Evolutionary conservation across 2,888 invertebrate genomes (phyloP), one percentile per base, ranked within the genome.

Genomic region (Cerceris rybyensis): DNA sequence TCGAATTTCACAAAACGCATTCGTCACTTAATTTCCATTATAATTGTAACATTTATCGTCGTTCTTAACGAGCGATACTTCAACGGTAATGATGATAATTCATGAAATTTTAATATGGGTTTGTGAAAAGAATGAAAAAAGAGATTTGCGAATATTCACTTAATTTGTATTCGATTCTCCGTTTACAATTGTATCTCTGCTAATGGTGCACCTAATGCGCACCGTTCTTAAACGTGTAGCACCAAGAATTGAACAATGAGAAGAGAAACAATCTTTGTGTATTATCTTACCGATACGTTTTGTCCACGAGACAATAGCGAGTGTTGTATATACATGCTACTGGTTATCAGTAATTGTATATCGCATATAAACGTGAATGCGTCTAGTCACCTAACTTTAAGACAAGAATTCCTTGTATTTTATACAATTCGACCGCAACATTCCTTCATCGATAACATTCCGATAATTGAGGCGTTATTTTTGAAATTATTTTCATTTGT

Each of bases 171-270:
- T 82, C 41, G 49, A 69, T 60, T 66, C 60, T 14, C 43, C 70
- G 80, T 82, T 80, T 82, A 82, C 82, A 82, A 70, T 70, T 28
- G n/a, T 66, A 7, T 54, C 6, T 64, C 72, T 17, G 9, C 42
- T 71, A 79, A 82, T 68, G 28, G n/a, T 60, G 64, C 57, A 69
- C 9, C 41, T 78, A 75, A 54, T 28, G 50, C 8, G 49, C 46
- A n/a, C 13, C 28, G 11, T 42, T 42, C 63, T 65, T 82, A 71
- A 59, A 52, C 79, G 69, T 76, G 70, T 59, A 79, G 70, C 70
- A 82, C 70, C 73, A 61, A 69, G 43, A 65, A 61, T 69, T 65
- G 69, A 74, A 77, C 77, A 69, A 69, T 69, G 17, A 52, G 52
- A 63, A 66, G 52, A 57, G 69, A 75, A 75, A 75, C 54, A 58